These are phyloP conservation scores for Chironomus striatipennis DNA, from an alignment of 1,140 invertebrate genomes.

Conservation along the genomic window DNA sequence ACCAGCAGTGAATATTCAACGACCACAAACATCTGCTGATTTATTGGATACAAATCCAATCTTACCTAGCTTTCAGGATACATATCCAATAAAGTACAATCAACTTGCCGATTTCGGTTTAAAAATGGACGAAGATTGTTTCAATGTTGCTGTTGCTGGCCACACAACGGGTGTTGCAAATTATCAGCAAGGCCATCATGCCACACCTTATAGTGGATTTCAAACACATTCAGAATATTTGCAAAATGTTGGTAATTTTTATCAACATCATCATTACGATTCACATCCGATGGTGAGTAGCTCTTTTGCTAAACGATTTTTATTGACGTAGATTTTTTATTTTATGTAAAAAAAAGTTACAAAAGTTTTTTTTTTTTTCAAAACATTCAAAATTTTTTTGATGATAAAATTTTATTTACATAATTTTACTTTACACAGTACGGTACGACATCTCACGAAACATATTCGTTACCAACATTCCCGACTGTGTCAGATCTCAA, in stretches of 20 bases:
- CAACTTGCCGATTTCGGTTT: slow-evolving; percentile 49
- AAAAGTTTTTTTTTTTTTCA: neutral
- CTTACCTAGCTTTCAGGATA: slow-evolving; percentile 77
- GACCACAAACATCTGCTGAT: slow-evolving; percentile 29
- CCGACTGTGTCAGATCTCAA: slow-evolving; percentile 50
- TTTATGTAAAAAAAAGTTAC: neutral
- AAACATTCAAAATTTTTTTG: slow-evolving; percentile 25
- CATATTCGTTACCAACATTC: slow-evolving; percentile 53
- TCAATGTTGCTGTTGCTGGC: slow-evolving; percentile 46
- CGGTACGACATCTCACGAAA: slow-evolving; percentile 41
- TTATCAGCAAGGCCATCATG: slow-evolving; percentile 26
- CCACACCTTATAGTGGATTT: neutral
- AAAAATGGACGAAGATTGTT: slow-evolving; percentile 74
- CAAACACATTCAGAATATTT: neutral
- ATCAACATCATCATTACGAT: slow-evolving; percentile 29
- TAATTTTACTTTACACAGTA: slow-evolving; percentile 28
- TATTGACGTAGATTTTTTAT: neutral
- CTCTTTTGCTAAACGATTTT: no score
- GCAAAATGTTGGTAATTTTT: slow-evolving; percentile 38
- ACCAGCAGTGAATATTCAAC: slow-evolving; percentile 28
- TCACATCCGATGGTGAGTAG: slow-evolving; percentile 21
- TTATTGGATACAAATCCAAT: slow-evolving; percentile 47
- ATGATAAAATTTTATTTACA: slow-evolving; percentile 21
- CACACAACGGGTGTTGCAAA: slow-evolving; percentile 43
- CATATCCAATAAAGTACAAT: slow-evolving; percentile 62